Conservation (phyloP, 2,888 invertebrate genomes). For the Phalera bucephala region DNA sequence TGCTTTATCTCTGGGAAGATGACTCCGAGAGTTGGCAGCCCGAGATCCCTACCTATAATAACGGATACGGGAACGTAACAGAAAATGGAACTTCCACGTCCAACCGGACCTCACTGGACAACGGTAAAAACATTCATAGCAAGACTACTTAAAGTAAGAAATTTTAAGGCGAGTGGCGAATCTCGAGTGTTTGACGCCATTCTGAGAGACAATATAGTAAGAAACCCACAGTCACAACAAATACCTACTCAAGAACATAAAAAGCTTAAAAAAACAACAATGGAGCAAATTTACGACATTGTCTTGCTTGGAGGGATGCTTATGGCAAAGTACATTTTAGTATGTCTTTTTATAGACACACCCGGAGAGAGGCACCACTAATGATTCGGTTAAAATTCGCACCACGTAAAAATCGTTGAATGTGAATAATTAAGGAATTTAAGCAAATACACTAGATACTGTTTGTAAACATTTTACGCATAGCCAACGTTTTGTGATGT, state of each 20-base stretch:
- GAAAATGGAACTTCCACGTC: constrained; percentile 36
- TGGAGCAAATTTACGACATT: constrained; percentile 54
- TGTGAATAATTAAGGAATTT: constrained; percentile 2
- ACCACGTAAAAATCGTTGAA: constrained; percentile 2
- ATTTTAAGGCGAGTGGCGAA: constrained; percentile 42
- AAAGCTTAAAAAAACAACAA: constrained; percentile 64
- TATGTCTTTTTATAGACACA: constrained; percentile 54
- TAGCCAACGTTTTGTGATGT: no score
- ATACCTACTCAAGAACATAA: constrained; percentile 64
- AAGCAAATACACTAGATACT: constrained; percentile 1
- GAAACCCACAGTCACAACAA: constrained; percentile 64
- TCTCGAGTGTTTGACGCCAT: constrained; percentile 43
- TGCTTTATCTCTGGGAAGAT: constrained; percentile 1
- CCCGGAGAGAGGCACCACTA: constrained; percentile 56
- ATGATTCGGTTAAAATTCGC: constrained; percentile 13
- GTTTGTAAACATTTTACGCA: no score
- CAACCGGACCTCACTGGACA: constrained; percentile 53
- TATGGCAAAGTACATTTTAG: constrained; percentile 56
- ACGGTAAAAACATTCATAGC: constrained; percentile 52
- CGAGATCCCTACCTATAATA: no score
- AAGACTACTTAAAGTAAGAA: constrained; percentile 55
- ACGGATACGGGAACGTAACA: no score
- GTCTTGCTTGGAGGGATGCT: constrained; percentile 56
- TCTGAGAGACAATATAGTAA: constrained; percentile 50
- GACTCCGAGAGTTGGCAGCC: neutral